Evolutionary conservation across 1,140 invertebrate genomes (phyloP).

Genomic region (Drosophila lini): DNA sequence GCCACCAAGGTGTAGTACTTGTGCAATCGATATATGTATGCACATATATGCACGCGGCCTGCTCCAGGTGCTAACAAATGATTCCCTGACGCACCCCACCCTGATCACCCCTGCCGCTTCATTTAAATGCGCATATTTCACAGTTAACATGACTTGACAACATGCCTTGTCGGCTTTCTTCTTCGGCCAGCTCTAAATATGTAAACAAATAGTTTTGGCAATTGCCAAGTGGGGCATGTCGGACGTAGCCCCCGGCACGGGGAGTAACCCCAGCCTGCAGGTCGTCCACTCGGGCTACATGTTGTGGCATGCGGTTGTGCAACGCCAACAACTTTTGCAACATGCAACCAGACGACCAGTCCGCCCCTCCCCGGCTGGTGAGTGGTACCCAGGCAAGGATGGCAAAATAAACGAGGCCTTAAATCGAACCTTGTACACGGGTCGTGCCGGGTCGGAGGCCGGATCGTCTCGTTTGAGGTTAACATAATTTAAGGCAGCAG

Average conservation of each 20-base stretch:
- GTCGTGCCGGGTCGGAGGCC: slow-evolving; percentile 32
- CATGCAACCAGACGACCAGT: slow-evolving; percentile 69
- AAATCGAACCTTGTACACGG: slow-evolving; percentile 80
- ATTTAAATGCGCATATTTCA: slow-evolving; percentile 83
- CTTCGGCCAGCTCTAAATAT: slow-evolving; percentile 76
- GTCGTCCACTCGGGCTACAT: slow-evolving; percentile 54
- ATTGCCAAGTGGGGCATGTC: slow-evolving; percentile 82
- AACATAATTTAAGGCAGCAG: slow-evolving; percentile 76
- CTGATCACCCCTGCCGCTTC: slow-evolving; percentile 20
- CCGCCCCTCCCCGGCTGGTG: slow-evolving; percentile 5
- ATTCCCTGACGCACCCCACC: slow-evolving; percentile 3
- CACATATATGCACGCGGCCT: not conserved
- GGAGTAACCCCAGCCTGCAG: slow-evolving; percentile 5
- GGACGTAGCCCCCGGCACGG: slow-evolving; percentile 23
- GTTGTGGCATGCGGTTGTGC: slow-evolving; percentile 81
- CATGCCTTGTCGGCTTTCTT: slow-evolving; percentile 74
- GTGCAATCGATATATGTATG: slow-evolving; percentile 18
- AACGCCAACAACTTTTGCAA: slow-evolving; percentile 78
- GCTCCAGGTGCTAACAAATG: slow-evolving; percentile 16
- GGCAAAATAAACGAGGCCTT: slow-evolving; percentile 81
- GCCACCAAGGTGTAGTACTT: not conserved
- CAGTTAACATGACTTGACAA: slow-evolving; percentile 83
- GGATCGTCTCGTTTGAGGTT: slow-evolving; percentile 78
- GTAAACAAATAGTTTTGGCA: slow-evolving; percentile 83
- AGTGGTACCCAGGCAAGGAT: slow-evolving; percentile 28